Evolutionary conservation across 2,797 vertebrate genomes (phyloP).

Genomic region (Gymnodraco acuticeps): DNA sequence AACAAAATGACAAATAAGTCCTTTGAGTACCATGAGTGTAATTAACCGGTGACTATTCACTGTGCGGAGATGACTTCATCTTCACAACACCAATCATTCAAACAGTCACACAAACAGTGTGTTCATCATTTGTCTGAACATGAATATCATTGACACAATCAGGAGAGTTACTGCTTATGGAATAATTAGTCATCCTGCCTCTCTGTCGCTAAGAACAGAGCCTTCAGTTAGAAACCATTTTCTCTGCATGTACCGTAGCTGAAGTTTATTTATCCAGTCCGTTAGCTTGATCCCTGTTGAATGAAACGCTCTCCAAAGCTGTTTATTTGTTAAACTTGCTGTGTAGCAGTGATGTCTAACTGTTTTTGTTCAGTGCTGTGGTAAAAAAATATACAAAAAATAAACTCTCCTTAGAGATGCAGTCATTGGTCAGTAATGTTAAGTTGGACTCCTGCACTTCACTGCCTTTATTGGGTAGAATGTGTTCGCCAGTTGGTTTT

Average conservation of each 20-base stretch:
- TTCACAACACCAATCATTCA: neutral
- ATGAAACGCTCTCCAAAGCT: slow-evolving; percentile 12
- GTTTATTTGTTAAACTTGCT: slow-evolving; percentile 22
- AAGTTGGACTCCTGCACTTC: neutral
- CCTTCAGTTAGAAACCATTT: slow-evolving; percentile 13
- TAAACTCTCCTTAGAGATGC: slow-evolving; percentile 30
- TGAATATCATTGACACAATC: slow-evolving; percentile 37
- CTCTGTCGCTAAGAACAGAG: neutral
- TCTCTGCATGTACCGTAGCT: slow-evolving; percentile 10
- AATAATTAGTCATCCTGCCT: slow-evolving; percentile 33
- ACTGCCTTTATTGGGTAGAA: slow-evolving; percentile 8
- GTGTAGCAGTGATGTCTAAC: slow-evolving; percentile 22
- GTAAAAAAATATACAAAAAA: slow-evolving; percentile 39
- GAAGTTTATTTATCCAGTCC: slow-evolving; percentile 39
- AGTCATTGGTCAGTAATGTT: slow-evolving; percentile 12
- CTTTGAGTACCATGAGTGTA: neutral
- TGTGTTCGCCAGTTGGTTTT: neutral
- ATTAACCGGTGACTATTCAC: neutral
- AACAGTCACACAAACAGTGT: slow-evolving; percentile 6
- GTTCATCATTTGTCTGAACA: slow-evolving; percentile 42
- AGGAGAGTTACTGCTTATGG: slow-evolving; percentile 44
- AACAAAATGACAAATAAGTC: neutral
- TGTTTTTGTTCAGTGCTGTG: slow-evolving; percentile 30
- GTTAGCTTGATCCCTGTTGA: slow-evolving; percentile 29
- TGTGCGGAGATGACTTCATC: slow-evolving; percentile 7